A percentile compares a stretch with the other conserved stretches of the same genome.
Conservation (phyloP, 2,888 invertebrate genomes). For the Argyra leucocephala region DNA sequence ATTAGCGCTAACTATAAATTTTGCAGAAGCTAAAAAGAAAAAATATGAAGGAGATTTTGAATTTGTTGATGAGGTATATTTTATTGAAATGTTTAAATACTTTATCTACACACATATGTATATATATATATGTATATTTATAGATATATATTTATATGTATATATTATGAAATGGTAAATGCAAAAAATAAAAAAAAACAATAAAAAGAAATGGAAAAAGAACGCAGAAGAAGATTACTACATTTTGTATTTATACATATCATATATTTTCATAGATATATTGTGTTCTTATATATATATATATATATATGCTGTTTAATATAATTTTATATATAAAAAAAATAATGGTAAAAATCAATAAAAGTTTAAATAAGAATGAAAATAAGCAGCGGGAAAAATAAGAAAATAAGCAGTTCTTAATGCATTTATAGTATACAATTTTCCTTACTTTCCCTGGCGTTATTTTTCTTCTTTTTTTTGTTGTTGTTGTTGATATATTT, state of each 20-base stretch:
- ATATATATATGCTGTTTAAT: not conserved
- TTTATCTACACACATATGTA: not conserved
- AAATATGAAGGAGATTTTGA: slow-evolving; percentile 71
- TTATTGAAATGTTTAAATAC: not conserved
- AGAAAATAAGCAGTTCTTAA: not conserved
- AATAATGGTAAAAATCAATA: slow-evolving; percentile 1
- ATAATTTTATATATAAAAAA: not conserved
- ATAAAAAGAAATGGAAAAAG: too few relatives aligned
- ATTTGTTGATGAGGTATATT: slow-evolving; percentile 64
- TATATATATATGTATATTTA: not conserved
- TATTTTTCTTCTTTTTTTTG: too few relatives aligned
- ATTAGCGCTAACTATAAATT: not conserved
- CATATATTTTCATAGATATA: not conserved
- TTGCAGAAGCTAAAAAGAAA: slow-evolving; percentile 49
- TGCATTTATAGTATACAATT: not conserved
- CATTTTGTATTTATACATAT: too few relatives aligned
- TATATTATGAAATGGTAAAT: not conserved
- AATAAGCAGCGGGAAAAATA: not conserved
- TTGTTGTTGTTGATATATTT: not conserved
- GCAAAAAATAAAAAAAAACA: too few relatives aligned
- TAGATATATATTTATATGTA: not conserved
- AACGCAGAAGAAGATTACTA: too few relatives aligned
- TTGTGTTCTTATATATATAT: not conserved
- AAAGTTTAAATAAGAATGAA: not conserved
- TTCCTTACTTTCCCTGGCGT: not conserved